Conservation (phyloP, 1,140 invertebrate species). For the Hypothenemus hampei region DNA sequence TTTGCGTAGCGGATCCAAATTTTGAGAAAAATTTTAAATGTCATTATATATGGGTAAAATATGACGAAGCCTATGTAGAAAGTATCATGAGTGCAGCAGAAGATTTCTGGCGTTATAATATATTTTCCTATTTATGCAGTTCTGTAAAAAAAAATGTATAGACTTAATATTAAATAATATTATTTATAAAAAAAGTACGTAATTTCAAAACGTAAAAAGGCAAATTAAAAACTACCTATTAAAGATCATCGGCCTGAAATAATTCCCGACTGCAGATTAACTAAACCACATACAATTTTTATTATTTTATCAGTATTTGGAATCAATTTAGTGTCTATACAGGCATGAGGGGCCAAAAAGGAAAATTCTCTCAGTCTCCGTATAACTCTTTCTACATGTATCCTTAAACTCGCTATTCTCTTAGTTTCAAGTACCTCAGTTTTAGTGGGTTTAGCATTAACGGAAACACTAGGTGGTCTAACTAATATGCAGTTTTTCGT, state of each 20-base stretch:
- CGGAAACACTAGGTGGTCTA: conserved; percentile 43
- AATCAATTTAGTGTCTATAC: conserved; percentile 28
- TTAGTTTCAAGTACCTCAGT: conserved; percentile 32
- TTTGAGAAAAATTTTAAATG: conserved; percentile 30
- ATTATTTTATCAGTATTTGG: conserved; percentile 30
- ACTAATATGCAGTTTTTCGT: conserved; percentile 40
- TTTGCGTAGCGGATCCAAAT: conserved; percentile 30
- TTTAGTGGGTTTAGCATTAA: conserved; percentile 23
- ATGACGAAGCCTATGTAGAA: conserved; percentile 18
- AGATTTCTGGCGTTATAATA: conserved; percentile 21
- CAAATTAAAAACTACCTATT: no score
- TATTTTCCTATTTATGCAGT: conserved; percentile 22
- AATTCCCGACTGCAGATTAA: conserved; percentile 12
- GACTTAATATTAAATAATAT: no score
- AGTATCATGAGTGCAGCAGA: conserved; percentile 9
- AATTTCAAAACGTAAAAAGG: no score
- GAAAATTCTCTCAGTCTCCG: conserved; percentile 34
- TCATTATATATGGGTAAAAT: conserved; percentile 12
- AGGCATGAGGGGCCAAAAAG: conserved; percentile 31
- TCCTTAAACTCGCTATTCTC: conserved; percentile 35
- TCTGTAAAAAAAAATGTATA: conserved; percentile 16
- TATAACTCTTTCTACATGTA: conserved; percentile 37
- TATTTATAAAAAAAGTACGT: no score
- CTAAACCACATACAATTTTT: conserved; percentile 5
- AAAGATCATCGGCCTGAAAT: no score